Evolutionary conservation across 2,113 vertebrate species (phyloP).

Genomic region (Leptobrachium leishanense): DNA sequence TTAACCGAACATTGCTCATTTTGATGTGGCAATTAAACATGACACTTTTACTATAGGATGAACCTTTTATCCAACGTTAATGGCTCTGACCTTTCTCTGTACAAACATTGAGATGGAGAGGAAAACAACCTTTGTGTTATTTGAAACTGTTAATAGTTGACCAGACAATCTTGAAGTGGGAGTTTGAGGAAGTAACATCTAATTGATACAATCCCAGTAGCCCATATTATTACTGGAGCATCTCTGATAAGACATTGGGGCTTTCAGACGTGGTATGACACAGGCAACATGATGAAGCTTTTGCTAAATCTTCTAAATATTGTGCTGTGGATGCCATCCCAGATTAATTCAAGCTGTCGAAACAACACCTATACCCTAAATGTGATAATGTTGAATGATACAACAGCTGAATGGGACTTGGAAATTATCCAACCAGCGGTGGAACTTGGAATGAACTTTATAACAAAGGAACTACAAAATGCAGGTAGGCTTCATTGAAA

Average conservation of each 20-base stretch:
- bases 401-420: conserved; percentile 64
- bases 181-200: conserved; percentile 53
- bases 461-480: conserved; percentile 58
- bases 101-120: conserved; percentile 61
- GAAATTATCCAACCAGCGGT: conserved; percentile 65
- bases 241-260: background rate
- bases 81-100: conserved; percentile 60
- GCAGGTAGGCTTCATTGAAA: conserved; percentile 60
- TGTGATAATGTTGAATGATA: conserved; percentile 84
- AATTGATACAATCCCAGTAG: conserved; percentile 51
- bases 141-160: conserved; percentile 62
- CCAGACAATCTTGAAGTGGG: conserved; percentile 51
- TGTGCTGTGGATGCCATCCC: conserved; percentile 22
- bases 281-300: conserved; percentile 3
- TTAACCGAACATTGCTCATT: background rate
- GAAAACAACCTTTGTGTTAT: conserved; percentile 70
- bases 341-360: conserved; percentile 47
- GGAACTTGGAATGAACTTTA: conserved; percentile 55
- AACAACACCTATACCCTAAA: conserved; percentile 68
- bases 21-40: background rate
- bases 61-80: conserved; percentile 57
- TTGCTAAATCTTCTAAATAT: conserved; percentile 41
- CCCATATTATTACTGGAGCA: conserved; percentile 35
- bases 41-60: background rate
- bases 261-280: background rate